phyloP scores from a whole-genome alignment of 2,797 vertebrate genomes.

The Amazonetta brasiliensis region DNA sequence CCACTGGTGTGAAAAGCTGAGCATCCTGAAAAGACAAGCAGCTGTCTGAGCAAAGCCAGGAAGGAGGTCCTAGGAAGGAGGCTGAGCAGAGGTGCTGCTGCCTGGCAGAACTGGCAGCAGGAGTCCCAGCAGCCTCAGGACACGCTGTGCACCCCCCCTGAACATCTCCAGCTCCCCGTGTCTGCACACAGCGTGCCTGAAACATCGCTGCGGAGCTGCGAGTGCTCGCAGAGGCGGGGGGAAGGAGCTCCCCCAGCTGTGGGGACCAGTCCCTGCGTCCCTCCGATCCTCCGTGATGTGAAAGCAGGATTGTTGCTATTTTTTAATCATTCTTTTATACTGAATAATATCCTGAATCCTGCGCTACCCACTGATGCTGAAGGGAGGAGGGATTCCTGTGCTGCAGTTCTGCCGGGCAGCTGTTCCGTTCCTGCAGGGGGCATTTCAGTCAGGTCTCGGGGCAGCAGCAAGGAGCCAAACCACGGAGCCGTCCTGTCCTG shows the following conservation, averaged over 20 bases:
- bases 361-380: neutral
- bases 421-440: neutral
- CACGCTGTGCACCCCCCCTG: fast-evolving
- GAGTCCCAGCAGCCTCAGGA: neutral
- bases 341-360: neutral
- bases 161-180: neutral
- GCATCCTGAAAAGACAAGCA: neutral
- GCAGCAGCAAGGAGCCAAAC: neutral
- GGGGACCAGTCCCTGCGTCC: neutral
- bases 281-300: neutral
- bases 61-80: neutral
- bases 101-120: neutral
- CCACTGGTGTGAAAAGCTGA: neutral
- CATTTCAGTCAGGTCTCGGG: neutral
- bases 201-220: neutral
- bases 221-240: neutral
- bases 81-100: neutral
- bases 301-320: neutral
- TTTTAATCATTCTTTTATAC: neutral
- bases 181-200: neutral
- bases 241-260: neutral
- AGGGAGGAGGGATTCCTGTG: too few species aligned
- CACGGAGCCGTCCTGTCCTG: too few species aligned
- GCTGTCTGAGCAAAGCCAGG: neutral
- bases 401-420: neutral